Conservation (phyloP, 2,797 vertebrate genomes). For the Lycodopsis pacificus region DNA sequence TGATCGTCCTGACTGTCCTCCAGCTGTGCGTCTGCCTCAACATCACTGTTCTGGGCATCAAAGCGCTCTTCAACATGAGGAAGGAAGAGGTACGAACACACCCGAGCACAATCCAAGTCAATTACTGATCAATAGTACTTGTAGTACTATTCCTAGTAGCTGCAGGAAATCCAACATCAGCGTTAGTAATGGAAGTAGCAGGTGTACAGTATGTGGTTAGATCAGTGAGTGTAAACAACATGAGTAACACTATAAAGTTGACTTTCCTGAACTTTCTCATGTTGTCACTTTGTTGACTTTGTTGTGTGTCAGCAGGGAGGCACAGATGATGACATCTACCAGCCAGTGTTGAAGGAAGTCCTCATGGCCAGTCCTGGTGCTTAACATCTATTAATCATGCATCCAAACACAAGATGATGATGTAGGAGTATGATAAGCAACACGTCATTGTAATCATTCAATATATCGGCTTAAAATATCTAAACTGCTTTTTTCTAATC, state of each 20-base stretch:
- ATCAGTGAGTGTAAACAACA: background rate
- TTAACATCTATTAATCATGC: background rate
- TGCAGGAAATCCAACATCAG: background rate
- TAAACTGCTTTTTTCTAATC: background rate
- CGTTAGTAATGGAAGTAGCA: background rate
- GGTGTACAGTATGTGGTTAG: background rate
- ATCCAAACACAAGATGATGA: background rate
- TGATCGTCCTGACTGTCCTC: slow-evolving; percentile 67
- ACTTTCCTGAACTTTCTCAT: background rate
- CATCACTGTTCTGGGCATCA: slow-evolving; percentile 47
- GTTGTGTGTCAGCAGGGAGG: slow-evolving; percentile 32
- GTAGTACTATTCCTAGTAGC: background rate
- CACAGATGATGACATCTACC: background rate
- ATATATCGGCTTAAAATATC: background rate
- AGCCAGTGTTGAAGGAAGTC: background rate
- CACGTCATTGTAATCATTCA: background rate
- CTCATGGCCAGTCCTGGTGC: slow-evolving; percentile 12
- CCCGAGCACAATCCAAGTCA: background rate
- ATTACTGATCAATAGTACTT: background rate
- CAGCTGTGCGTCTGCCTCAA: slow-evolving; percentile 70
- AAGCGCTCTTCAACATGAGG: background rate
- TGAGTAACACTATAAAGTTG: background rate
- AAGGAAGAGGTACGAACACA: background rate
- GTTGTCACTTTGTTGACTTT: background rate
- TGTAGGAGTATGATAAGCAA: background rate